Evolutionary conservation across 1,140 invertebrate genomes (phyloP).

Genomic region (Macrocentrus cingulum): DNA sequence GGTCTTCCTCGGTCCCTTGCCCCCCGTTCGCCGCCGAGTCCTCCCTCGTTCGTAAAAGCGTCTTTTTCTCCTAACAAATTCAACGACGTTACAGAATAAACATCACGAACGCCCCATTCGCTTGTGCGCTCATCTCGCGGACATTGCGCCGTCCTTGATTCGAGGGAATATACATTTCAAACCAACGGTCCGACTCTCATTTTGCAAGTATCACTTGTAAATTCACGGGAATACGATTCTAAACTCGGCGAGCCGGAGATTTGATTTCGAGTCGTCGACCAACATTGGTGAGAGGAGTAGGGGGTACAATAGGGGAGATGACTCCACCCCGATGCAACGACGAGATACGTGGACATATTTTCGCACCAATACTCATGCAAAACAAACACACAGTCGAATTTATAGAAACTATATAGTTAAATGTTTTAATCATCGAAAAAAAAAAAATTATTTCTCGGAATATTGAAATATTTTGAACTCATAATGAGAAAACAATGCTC

Average conservation of each 20-base stretch:
- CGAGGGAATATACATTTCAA: conserved; percentile 16
- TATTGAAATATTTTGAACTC: too few relatives aligned
- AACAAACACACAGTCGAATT: too few relatives aligned
- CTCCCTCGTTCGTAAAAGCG: not conserved
- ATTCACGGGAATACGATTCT: conserved; percentile 15
- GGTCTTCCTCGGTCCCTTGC: conserved; percentile 32
- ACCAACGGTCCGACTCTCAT: not conserved
- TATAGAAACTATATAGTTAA: too few relatives aligned
- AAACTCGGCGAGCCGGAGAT: conserved; percentile 12
- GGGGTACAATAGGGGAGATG: not conserved
- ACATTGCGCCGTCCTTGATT: conserved; percentile 9
- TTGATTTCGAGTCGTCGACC: conserved; percentile 21
- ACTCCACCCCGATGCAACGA: not conserved
- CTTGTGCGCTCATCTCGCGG: conserved; percentile 1
- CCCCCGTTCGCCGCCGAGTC: conserved; percentile 13
- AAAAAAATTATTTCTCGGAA: too few relatives aligned
- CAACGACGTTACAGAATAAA: conserved; percentile 9
- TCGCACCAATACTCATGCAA: conserved; percentile 26
- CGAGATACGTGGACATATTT: conserved; percentile 23
- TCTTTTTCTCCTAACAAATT: conserved; percentile 14
- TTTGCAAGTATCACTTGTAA: conserved; percentile 17
- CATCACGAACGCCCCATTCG: not conserved
- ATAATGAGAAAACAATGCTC: too few relatives aligned
- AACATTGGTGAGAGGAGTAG: not conserved
- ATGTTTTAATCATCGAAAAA: too few relatives aligned